These are phyloP conservation scores for Polydrusus tereticollis DNA, from an alignment of 2,888 invertebrate species.

Conservation along the genomic window DNA sequence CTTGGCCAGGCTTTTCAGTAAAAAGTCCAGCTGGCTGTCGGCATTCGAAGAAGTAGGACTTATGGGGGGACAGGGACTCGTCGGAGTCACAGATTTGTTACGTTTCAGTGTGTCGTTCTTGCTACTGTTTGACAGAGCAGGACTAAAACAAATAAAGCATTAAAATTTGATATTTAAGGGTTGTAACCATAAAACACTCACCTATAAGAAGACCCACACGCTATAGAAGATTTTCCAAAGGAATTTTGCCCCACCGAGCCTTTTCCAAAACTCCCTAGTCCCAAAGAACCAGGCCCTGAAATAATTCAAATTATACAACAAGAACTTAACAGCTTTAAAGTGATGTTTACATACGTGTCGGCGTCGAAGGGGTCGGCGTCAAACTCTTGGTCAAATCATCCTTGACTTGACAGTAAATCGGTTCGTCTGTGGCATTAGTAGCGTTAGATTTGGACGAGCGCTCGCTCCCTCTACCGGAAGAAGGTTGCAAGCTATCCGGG, in stretches of 20 bases:
- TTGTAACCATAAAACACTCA: constrained; percentile 56
- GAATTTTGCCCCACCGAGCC: constrained; percentile 59
- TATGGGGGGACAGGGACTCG: constrained; percentile 47
- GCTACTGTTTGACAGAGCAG: constrained; percentile 65
- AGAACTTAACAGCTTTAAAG: too few relatives aligned
- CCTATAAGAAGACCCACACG: constrained; percentile 66
- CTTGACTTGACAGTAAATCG: constrained; percentile 63
- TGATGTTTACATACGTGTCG: constrained; percentile 51
- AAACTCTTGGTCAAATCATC: constrained; percentile 60
- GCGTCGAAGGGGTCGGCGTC: constrained; percentile 54
- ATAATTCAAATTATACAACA: too few relatives aligned
- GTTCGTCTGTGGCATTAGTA: constrained; percentile 64
- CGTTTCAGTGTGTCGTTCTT: constrained; percentile 65
- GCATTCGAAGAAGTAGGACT: constrained; percentile 61
- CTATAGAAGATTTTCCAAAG: constrained; percentile 67
- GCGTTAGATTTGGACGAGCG: constrained; percentile 70
- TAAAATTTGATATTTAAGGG: too few relatives aligned
- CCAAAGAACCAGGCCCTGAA: constrained; percentile 60
- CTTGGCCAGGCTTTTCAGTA: constrained; percentile 82
- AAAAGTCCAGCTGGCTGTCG: constrained; percentile 76
- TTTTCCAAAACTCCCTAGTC: constrained; percentile 61
- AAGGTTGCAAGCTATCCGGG: constrained; percentile 53
- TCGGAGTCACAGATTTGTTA: constrained; percentile 57
- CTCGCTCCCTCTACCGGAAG: constrained; percentile 71
- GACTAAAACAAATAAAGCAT: constrained; percentile 59